Percentiles rank a stretch among this genome's conserved stretches.
Evolutionary conservation across 1,140 invertebrate species (phyloP).

Genomic region (Caenorhabditis tropicalis): DNA sequence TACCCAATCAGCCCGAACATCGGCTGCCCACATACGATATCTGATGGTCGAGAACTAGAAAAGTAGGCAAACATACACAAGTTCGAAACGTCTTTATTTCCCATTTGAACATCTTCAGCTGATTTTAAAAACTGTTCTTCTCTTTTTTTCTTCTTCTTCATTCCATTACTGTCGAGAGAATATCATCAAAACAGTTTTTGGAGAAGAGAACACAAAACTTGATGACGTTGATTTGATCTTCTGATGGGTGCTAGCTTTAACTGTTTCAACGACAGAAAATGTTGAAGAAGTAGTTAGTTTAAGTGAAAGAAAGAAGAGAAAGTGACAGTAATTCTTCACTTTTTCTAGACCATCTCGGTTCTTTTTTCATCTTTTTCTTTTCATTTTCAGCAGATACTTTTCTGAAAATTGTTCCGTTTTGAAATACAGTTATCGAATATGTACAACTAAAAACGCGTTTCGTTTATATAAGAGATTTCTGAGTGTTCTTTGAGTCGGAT

Average conservation of each 20-base stretch:
- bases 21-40: background rate
- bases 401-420: no score
- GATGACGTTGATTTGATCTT: background rate
- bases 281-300: background rate
- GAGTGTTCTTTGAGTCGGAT: no score
- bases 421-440: no score
- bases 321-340: background rate
- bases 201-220: no score
- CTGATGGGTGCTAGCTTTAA: background rate
- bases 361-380: background rate
- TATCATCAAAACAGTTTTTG: background rate
- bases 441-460: no score
- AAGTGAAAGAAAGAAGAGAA: background rate
- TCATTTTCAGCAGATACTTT: background rate
- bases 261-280: constrained; percentile 32
- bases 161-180: background rate
- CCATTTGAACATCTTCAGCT: background rate
- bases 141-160: background rate
- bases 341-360: background rate
- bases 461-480: no score
- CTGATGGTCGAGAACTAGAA: constrained; percentile 32
- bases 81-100: background rate
- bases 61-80: constrained; percentile 9
- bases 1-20: constrained; percentile 37
- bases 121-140: background rate